These are phyloP conservation scores for Hipposideros larvatus DNA, from an alignment of 2,797 vertebrate species.

Conservation along the genomic window DNA sequence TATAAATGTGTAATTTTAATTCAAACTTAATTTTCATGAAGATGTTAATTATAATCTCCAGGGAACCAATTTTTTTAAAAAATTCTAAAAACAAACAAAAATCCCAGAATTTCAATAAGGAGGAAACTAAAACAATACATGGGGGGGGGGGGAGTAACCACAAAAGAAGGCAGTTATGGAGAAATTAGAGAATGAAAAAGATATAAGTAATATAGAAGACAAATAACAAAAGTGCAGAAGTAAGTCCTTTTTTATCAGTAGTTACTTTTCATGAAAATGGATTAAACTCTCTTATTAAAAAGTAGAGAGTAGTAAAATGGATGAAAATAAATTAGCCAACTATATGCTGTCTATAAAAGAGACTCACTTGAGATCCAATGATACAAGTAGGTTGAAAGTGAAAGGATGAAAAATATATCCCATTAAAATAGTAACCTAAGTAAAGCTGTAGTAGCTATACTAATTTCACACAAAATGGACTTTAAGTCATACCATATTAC, in stretches of 20 bases:
- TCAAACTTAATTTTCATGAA: slow-evolving; percentile 2
- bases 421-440: neutral
- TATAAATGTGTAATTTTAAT: neutral
- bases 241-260: neutral
- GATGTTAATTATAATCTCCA: neutral
- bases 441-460: neutral
- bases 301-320: neutral
- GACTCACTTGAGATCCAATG: neutral
- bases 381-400: neutral
- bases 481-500: neutral
- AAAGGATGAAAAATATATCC: neutral
- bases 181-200: neutral
- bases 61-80: neutral
- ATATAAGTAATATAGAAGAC: neutral
- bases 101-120: neutral
- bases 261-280: neutral
- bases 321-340: neutral
- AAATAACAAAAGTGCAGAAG: neutral
- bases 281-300: neutral
- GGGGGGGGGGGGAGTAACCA: too few species aligned
- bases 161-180: neutral
- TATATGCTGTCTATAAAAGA: neutral
- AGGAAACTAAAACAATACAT: neutral
- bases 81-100: neutral
- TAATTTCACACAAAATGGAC: neutral